These are phyloP conservation scores for Theristicus caerulescens DNA, from an alignment of 2,113 vertebrate species.

Conservation along the genomic window DNA sequence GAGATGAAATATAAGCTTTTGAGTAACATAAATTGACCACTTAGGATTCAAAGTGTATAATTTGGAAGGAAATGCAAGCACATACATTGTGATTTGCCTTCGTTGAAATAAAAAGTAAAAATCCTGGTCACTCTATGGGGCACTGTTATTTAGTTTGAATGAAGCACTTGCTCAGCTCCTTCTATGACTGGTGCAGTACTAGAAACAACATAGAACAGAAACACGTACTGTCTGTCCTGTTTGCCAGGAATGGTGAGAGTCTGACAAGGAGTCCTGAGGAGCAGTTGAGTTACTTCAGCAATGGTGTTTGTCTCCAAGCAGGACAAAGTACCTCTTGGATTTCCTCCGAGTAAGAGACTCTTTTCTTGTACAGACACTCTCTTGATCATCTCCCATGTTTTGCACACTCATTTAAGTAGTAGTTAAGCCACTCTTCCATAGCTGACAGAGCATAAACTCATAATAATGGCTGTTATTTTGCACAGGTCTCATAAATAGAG, in stretches of 20 bases:
- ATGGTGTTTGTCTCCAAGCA: neutral
- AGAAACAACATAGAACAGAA: neutral
- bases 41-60: neutral
- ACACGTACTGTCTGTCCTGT: rapidly evolving
- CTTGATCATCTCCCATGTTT: neutral
- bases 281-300: neutral
- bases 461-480: neutral
- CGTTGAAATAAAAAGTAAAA: neutral
- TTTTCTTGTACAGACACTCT: neutral
- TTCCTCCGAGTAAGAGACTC: neutral
- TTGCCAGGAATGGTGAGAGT: neutral
- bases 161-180: neutral
- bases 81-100: neutral
- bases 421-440: neutral
- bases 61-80: neutral
- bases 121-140: neutral
- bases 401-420: neutral
- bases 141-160: neutral
- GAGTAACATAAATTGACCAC: neutral
- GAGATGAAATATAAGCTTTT: neutral
- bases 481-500: neutral
- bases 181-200: neutral
- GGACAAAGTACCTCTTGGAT: neutral
- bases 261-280: neutral
- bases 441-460: neutral